phyloP scores from a whole-genome alignment of 2,113 vertebrate genomes.

The Rhipidura dahli region DNA sequence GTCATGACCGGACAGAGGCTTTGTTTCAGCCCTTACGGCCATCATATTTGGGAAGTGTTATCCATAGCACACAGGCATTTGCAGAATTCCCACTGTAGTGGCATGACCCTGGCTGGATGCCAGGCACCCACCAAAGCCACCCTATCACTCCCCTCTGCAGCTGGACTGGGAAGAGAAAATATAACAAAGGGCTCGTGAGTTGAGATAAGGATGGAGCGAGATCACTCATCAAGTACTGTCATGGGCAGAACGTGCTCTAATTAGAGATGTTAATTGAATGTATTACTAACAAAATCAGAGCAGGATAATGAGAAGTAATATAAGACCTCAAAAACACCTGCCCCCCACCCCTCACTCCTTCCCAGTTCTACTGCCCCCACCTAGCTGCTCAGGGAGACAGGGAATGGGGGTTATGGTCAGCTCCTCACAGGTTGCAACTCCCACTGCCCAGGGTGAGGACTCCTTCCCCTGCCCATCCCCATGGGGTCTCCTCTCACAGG shows the following conservation, averaged over 20 bases:
- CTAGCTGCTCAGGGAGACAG: background rate
- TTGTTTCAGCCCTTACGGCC: background rate
- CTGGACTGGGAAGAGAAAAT: background rate
- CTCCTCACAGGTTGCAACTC: background rate
- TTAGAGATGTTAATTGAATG: background rate
- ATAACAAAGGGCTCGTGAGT: background rate
- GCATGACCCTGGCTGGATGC: background rate
- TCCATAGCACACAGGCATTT: too few species aligned
- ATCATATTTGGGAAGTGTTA: background rate
- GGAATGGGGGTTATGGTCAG: background rate
- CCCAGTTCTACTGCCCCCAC: background rate
- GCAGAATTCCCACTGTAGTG: background rate
- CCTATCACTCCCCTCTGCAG: background rate
- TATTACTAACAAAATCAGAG: background rate
- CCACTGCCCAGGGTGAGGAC: background rate
- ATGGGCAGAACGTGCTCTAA: background rate
- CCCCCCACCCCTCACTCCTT: background rate
- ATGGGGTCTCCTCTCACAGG: too few species aligned
- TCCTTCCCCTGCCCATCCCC: background rate
- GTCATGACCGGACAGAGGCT: background rate
- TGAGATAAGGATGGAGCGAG: background rate
- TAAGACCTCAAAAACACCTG: background rate
- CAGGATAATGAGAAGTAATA: background rate
- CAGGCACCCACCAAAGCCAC: background rate
- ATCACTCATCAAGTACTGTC: background rate